These are phyloP conservation scores for Arctopsyche grandis DNA, from an alignment of 1,140 invertebrate species.

Conservation along the genomic window DNA sequence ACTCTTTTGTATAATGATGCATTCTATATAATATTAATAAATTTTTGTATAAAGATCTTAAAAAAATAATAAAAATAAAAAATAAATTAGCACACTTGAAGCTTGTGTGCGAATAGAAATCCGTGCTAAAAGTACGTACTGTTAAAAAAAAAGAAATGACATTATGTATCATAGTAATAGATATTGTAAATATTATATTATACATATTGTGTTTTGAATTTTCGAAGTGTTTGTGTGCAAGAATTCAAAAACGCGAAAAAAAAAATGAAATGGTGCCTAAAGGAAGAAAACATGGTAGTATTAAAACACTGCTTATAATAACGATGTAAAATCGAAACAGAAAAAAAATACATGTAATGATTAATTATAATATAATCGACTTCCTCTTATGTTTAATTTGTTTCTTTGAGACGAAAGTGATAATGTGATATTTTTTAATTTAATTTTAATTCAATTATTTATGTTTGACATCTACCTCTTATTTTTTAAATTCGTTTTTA, in stretches of 20 bases:
- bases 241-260: not conserved
- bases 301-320: not conserved
- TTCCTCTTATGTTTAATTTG: not conserved
- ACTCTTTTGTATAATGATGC: constrained; percentile 9
- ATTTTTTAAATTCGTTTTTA: not conserved
- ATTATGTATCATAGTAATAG: constrained; percentile 5
- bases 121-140: not conserved
- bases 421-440: constrained; percentile 10
- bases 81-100: too few species aligned
- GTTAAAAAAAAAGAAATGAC: not conserved
- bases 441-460: not conserved
- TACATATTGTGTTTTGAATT: too few species aligned
- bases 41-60: not conserved
- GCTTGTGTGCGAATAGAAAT: not conserved
- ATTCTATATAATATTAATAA: constrained; percentile 9
- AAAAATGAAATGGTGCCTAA: constrained; percentile 35
- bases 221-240: too few species aligned
- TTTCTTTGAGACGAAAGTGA: not conserved
- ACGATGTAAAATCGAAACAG: too few species aligned
- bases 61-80: not conserved
- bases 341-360: too few species aligned
- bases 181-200: constrained; percentile 13
- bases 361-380: too few species aligned
- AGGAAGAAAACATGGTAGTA: constrained; percentile 36
- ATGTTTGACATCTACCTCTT: constrained; percentile 12